Conservation (phyloP, 1,140 invertebrate species). For the Planococcus citri region DNA sequence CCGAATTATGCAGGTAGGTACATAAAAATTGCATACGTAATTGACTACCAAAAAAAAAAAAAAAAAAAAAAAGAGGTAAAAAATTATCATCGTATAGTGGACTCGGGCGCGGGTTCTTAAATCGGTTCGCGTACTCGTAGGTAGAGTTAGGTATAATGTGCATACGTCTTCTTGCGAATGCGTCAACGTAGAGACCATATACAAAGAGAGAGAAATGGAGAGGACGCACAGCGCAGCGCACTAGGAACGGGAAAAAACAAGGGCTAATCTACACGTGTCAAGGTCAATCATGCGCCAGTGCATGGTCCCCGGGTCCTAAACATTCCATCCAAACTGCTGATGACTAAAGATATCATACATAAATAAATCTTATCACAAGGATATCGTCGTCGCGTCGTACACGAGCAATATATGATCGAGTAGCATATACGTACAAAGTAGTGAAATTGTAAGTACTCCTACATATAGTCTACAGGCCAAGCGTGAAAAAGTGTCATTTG, state of each 20-base stretch:
- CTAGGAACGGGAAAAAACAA: neutral
- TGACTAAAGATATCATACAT: slow-evolving; percentile 9
- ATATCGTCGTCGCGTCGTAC: neutral
- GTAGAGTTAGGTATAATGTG: no score
- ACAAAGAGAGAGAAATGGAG: neutral
- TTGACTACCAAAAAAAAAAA: no score
- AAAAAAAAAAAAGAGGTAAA: no score
- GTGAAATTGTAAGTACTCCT: no score
- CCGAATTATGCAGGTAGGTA: no score
- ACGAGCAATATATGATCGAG: no score
- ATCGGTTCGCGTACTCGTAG: neutral
- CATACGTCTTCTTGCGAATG: no score
- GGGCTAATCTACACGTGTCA: slow-evolving; percentile 18
- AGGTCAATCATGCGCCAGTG: neutral
- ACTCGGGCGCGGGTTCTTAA: neutral
- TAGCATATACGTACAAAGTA: no score
- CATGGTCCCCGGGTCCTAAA: neutral
- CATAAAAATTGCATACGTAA: no score
- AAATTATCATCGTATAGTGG: neutral
- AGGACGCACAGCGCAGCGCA: no score
- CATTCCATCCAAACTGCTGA: slow-evolving; percentile 16
- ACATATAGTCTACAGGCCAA: neutral
- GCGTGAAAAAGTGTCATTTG: no score
- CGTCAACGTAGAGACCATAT: neutral
- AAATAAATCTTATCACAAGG: slow-evolving; percentile 6